Conservation (phyloP, 1,140 invertebrate genomes). For the Apis florea region DNA sequence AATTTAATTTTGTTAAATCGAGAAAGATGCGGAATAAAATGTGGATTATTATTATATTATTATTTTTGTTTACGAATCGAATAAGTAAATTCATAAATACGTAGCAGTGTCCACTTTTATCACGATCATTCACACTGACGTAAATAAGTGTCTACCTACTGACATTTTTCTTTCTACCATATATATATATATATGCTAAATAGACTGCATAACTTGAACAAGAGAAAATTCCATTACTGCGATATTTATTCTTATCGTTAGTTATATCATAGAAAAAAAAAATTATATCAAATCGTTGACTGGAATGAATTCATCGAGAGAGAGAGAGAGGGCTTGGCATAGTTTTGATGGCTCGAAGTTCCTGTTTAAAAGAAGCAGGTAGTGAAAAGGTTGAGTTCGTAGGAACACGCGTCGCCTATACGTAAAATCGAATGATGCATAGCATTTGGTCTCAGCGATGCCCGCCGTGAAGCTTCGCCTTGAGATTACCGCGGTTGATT, state of each 20-base stretch:
- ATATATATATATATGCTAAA: too few species aligned
- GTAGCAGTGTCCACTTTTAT: too few species aligned
- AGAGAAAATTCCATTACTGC: neutral
- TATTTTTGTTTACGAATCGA: neutral
- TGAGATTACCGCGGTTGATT: slow-evolving; percentile 68
- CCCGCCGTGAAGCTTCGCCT: slow-evolving; percentile 35
- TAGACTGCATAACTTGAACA: neutral
- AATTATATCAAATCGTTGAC: neutral
- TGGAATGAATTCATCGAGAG: slow-evolving; percentile 30
- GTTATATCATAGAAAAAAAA: neutral
- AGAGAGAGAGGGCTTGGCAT: slow-evolving; percentile 4
- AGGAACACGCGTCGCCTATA: slow-evolving; percentile 38
- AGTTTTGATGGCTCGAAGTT: neutral
- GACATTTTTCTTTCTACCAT: too few species aligned
- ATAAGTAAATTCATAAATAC: neutral
- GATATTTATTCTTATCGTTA: slow-evolving; percentile 33
- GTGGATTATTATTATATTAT: neutral
- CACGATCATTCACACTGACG: too few species aligned
- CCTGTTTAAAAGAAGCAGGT: slow-evolving; percentile 35
- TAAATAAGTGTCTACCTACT: too few species aligned
- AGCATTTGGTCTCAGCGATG: slow-evolving; percentile 6
- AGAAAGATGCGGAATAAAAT: neutral
- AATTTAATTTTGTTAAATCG: too few species aligned
- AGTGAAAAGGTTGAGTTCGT: slow-evolving; percentile 30
- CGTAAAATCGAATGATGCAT: slow-evolving; percentile 59